These are phyloP conservation scores for Chelonoidis abingdonii DNA, from an alignment of 2,113 vertebrate genomes.

Conservation along the genomic window DNA sequence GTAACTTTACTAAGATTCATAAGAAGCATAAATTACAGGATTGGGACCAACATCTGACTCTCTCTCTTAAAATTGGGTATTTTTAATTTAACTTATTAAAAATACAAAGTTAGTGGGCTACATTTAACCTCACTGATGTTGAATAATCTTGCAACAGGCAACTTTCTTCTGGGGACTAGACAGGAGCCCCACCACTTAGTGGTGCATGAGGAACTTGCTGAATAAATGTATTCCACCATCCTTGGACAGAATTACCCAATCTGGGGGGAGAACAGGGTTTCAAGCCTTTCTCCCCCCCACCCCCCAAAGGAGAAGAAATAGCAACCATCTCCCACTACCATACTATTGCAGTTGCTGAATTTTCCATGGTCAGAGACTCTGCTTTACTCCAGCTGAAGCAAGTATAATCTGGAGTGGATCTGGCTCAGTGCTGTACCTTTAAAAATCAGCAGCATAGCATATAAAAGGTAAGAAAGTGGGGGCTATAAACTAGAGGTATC, in stretches of 20 bases:
- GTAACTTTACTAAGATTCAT: background rate
- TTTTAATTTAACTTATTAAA: background rate
- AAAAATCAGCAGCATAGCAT: conserved; percentile 6
- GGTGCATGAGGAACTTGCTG: fast-evolving
- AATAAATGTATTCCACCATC: background rate
- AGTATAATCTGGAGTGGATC: background rate
- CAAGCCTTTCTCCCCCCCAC: background rate
- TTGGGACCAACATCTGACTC: background rate
- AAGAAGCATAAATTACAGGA: background rate
- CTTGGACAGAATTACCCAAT: fast-evolving
- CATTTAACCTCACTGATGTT: background rate
- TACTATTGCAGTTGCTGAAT: background rate
- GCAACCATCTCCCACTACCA: background rate
- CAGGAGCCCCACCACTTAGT: background rate
- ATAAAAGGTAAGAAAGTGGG: background rate
- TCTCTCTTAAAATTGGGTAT: background rate
- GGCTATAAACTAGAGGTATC: background rate
- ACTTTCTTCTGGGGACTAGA: background rate
- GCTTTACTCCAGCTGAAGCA: background rate
- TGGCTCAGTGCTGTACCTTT: background rate
- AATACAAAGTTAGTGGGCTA: background rate
- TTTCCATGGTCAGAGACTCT: conserved; percentile 8
- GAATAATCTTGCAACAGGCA: background rate
- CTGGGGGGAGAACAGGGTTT: background rate
- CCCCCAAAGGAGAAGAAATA: background rate